Evolutionary conservation across 1,140 invertebrate genomes (phyloP).

Genomic region (Heterodera schachtii): DNA sequence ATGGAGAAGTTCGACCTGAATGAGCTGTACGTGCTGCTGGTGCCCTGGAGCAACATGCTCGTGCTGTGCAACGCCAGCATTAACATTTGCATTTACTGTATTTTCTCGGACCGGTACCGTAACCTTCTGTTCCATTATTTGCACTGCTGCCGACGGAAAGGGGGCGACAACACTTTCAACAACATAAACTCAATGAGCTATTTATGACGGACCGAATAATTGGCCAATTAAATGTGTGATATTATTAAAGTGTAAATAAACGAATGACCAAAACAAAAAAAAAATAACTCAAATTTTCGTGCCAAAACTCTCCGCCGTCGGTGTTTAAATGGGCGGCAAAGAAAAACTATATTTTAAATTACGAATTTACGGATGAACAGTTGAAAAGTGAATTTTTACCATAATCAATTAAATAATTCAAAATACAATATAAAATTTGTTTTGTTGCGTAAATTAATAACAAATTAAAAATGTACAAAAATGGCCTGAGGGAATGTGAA

Average conservation of each 20-base stretch:
- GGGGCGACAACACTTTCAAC: constrained; percentile 23
- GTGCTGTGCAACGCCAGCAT: constrained; percentile 52
- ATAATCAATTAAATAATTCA: no score
- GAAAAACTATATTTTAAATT: no score
- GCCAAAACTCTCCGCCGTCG: no score
- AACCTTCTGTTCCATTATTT: constrained; percentile 58
- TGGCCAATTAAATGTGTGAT: no score
- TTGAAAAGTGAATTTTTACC: no score
- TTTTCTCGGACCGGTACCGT: constrained; percentile 63
- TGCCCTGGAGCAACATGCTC: constrained; percentile 59
- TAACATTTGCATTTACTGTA: constrained; percentile 65
- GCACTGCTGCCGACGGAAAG: constrained; percentile 44
- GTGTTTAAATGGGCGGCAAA: no score
- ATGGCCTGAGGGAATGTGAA: constrained; percentile 4
- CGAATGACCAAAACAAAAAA: no score
- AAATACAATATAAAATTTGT: no score
- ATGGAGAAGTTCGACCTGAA: constrained; percentile 56
- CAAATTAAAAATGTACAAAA: not conserved
- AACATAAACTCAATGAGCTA: constrained; percentile 30
- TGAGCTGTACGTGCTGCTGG: constrained; percentile 53
- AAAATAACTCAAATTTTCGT: no score
- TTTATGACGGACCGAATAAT: constrained; percentile 5
- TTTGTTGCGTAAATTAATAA: constrained; percentile 1
- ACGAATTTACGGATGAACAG: no score
- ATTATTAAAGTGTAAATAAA: not conserved